phyloP scores from a whole-genome alignment of 2,113 vertebrate species.

The Solea solea region DNA sequence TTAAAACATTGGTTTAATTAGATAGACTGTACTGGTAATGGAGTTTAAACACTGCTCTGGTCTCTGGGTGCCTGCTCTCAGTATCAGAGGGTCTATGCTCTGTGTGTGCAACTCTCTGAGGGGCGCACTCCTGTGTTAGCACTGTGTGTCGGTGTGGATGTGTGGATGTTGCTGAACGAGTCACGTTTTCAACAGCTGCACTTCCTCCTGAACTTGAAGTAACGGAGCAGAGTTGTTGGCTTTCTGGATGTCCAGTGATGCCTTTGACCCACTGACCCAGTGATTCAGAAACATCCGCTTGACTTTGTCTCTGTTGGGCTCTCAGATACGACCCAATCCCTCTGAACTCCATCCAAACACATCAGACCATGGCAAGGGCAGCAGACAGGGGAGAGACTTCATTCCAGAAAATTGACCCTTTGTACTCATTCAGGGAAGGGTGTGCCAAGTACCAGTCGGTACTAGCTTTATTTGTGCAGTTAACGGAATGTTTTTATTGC shows the following conservation, averaged over 20 bases:
- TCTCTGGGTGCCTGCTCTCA: conserved; percentile 69
- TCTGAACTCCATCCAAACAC: conserved; percentile 60
- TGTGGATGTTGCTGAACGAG: conserved; percentile 34
- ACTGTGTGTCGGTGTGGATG: conserved; percentile 26
- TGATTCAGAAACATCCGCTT: conserved; percentile 73
- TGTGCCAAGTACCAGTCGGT: conserved; percentile 12
- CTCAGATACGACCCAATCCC: conserved; percentile 51
- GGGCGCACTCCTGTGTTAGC: conserved; percentile 51
- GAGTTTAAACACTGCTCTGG: conserved; percentile 74
- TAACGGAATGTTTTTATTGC: too few species aligned
- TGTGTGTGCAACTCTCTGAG: conserved; percentile 56
- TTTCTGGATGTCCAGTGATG: conserved; percentile 65
- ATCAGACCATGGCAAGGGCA: conserved; percentile 60
- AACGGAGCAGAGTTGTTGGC: conserved; percentile 41
- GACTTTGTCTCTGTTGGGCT: conserved; percentile 54
- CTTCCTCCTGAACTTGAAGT: conserved; percentile 56
- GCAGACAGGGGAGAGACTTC: conserved; percentile 50
- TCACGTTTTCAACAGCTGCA: conserved; percentile 33
- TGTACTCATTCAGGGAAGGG: background rate
- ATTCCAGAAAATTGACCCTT: conserved; percentile 44
- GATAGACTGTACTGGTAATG: conserved; percentile 69
- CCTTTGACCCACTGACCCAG: conserved; percentile 78
- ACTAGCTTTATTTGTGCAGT: conserved; percentile 10
- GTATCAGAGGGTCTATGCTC: conserved; percentile 68
- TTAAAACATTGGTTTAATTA: conserved; percentile 82